Conservation (phyloP, 2,888 invertebrate species). For the Morpho deidamia region DNA sequence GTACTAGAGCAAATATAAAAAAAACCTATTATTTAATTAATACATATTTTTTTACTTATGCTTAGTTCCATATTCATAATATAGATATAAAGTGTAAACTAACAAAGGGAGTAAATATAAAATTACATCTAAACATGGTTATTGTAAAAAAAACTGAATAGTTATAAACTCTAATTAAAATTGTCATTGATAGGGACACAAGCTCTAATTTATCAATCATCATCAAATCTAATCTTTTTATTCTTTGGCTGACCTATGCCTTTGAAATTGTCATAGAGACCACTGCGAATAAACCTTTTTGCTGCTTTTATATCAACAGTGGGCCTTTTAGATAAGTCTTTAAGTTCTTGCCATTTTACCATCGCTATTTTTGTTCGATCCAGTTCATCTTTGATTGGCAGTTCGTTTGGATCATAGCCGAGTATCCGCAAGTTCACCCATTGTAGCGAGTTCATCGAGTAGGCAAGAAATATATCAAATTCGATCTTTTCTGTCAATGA, state of each 20-base stretch:
- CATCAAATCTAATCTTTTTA: constrained; percentile 54
- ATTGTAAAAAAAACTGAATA: no score
- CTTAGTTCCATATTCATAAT: no score
- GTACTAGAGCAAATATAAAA: no score
- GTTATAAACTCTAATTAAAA: no score
- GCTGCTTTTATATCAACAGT: constrained; percentile 82
- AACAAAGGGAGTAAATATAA: no score
- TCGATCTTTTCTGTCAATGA: constrained; percentile 81
- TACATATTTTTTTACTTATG: no score
- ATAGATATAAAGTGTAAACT: no score
- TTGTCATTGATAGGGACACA: no score
- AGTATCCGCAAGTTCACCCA: constrained; percentile 86
- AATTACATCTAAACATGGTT: no score
- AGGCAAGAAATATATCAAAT: constrained; percentile 79
- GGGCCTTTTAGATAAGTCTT: constrained; percentile 72
- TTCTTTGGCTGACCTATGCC: constrained; percentile 44
- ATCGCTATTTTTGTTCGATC: constrained; percentile 54
- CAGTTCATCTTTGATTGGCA: constrained; percentile 69
- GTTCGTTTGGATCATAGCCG: constrained; percentile 82
- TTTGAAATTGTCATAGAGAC: constrained; percentile 78
- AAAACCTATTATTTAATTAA: no score
- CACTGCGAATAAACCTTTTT: constrained; percentile 85
- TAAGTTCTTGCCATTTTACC: constrained; percentile 61
- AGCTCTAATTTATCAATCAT: constrained; percentile 19
- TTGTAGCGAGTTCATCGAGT: constrained; percentile 84